Evolutionary conservation across 2,797 vertebrate species (phyloP).

Genomic region (Chromobotia macracanthus): DNA sequence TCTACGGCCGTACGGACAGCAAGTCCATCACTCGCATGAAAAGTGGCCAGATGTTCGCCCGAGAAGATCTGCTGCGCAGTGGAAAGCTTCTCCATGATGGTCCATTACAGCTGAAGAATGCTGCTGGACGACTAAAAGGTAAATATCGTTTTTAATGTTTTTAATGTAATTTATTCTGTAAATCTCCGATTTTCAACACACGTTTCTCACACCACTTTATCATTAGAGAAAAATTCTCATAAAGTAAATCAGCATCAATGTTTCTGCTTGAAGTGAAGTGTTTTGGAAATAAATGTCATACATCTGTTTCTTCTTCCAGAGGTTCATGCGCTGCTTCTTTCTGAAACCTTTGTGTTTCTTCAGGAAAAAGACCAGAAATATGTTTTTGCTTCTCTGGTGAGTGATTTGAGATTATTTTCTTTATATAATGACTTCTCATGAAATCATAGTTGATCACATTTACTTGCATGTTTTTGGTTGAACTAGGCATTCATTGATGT

Average conservation of each 20-base stretch:
- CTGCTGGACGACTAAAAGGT: conserved; percentile 89
- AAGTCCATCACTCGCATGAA: conserved; percentile 98
- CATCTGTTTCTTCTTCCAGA: conserved; percentile 72
- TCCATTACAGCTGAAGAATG: conserved; percentile 83
- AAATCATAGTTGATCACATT: too few species aligned
- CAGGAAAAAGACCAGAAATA: conserved; percentile 99
- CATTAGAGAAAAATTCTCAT: too few species aligned
- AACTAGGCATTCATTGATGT: too few species aligned
- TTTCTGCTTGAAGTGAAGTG: not conserved
- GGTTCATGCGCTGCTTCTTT: conserved; percentile 91
- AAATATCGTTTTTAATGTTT: not conserved
- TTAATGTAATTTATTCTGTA: not conserved
- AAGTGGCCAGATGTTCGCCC: conserved; percentile 93
- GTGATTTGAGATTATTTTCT: conserved; percentile 46
- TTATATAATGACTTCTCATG: conserved; percentile 5
- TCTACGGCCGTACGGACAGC: conserved; percentile 88
- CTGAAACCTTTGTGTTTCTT: conserved; percentile 91
- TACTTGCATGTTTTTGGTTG: too few species aligned
- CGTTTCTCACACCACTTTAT: too few species aligned
- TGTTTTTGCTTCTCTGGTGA: conserved; percentile 92
- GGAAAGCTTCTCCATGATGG: conserved; percentile 90
- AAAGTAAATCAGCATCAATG: not conserved
- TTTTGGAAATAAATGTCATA: conserved; percentile 2
- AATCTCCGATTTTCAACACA: not conserved
- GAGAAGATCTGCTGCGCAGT: conserved; percentile 88